Evolutionary conservation across 1,140 invertebrate genomes (phyloP), one percentile per base, ranked within the genome.

Genomic region (Doryteuthis pealeii): DNA sequence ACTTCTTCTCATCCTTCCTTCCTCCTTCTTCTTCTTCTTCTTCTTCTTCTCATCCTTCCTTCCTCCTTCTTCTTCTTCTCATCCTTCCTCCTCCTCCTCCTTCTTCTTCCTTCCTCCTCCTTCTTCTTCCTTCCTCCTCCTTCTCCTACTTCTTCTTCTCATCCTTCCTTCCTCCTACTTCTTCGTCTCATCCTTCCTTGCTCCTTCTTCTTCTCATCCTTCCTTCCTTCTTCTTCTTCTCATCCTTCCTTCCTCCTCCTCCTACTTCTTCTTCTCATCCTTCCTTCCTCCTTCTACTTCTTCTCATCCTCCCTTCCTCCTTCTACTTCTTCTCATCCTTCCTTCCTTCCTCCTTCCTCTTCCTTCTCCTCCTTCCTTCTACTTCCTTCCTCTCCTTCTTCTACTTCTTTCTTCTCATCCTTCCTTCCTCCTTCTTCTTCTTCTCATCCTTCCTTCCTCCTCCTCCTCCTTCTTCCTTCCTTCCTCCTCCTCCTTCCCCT

Each of bases 211-310:
- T 72, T 35, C 72, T 71, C 22, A 45, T 54, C 8, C 66, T 72
- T 45, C 66, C 70, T 18, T 70, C 75, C 45, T 72, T 71, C 30
- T 76, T 72, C 65, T 76, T 76, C 58, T 73, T 76, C 5, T 62
- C 66, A 15, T 71, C 49, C 26, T 70, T 71, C 49, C 69, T 72
- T 28, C 70, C 75, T 45, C 74, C 69, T 62, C 74, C 75, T 35
- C 70, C 35, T 22, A 70, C 58, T n/a, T 33, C 72, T 58, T 74
- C 33, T 43, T 62, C 65, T 45, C 74, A 69, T 31, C 68, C 31
- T 58, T 72, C 73, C 31, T 74, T 74, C 70, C 72, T 72, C 35
- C 70, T 74, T 65, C 45, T 28, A 71, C 6, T 69, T 35, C 54
- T 26, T 68, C 22, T 74, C 26, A 28, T 26, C 65, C 2, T 32